Base-by-base conservation (phyloP, 1,140 invertebrate species). In the Stratiolaelaps scimitus region DNA sequence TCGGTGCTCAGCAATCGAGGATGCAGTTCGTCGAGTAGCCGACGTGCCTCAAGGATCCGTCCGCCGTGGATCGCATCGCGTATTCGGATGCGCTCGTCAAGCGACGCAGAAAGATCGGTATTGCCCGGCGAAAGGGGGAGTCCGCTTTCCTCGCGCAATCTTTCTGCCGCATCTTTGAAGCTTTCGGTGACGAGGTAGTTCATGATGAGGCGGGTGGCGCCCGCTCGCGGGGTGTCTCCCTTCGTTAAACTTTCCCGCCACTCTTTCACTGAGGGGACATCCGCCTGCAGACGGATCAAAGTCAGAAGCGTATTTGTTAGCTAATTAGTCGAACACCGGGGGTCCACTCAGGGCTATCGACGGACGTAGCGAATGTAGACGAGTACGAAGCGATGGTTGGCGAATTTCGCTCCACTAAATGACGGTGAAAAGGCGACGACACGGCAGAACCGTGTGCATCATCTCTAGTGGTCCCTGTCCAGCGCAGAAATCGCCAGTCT, bases 181-280 rank as follows among this genome's bases (percentile, higher is more conserved):
- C 92, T 92, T 75, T 96, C 92, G 93, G 74, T 5, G 1, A 96
- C 90, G 70, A 98, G 80, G 78, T 98, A 98, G 77, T 98, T 94
- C 93, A 98, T 97, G 66, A 98, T 92, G 44, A 97, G 80, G 75
- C 89, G 88, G 75, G 97, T 96, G 87, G 96, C 93, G 71, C 92
- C 88, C 47, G 85, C 82, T 70, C 92, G 80, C 53, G 89, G 88
- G 69, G 93, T 84, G 69, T 89, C 87, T 56, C 88, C 81, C 67
- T 82, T 82, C 72, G 89, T 86, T 17, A 88, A 74, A 69, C 81
- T 78, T 64, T 80, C 78, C 71, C 84, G 74, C 86, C 86, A 89
- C 69, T 86, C 83, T 67, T 83, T 60, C 15, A 60, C 26, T 60
- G 47, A 48, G 15, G 47, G 26, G 15, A 48, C 47, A 48, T 28